phyloP scores from a whole-genome alignment of 2,797 vertebrate genomes.

The Enoplosus armatus region DNA sequence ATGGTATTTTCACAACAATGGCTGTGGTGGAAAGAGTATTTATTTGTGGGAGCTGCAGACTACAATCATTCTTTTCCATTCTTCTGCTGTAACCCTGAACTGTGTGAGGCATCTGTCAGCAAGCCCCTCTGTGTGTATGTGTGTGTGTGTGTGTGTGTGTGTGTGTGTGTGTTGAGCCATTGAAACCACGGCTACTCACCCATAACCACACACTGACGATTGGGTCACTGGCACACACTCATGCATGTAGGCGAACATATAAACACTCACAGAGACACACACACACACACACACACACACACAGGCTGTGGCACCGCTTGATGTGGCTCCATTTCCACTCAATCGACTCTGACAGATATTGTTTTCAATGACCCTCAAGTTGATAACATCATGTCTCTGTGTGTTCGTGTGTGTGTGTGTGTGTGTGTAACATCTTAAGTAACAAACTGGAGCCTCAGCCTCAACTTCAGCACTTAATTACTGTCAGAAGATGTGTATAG shows the following conservation, averaged over 20 bases:
- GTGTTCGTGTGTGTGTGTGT: neutral
- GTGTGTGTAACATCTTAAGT: slow-evolving; percentile 7
- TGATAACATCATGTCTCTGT: slow-evolving; percentile 27
- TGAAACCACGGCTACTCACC: slow-evolving; percentile 76
- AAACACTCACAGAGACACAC: slow-evolving; percentile 50
- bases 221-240: slow-evolving; percentile 73
- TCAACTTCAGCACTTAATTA: slow-evolving; percentile 56
- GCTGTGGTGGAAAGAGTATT: slow-evolving; percentile 54
- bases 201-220: slow-evolving; percentile 68
- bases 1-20: slow-evolving; percentile 67
- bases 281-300: slow-evolving; percentile 29
- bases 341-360: slow-evolving; percentile 62
- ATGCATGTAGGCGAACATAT: slow-evolving; percentile 69
- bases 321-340: slow-evolving; percentile 63
- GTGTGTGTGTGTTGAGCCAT: slow-evolving; percentile 53
- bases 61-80: slow-evolving; percentile 41
- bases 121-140: slow-evolving; percentile 15
- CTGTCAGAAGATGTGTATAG: slow-evolving; percentile 41
- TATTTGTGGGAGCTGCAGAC: slow-evolving; percentile 58
- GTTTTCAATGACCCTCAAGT: slow-evolving; percentile 60
- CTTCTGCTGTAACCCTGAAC: slow-evolving; percentile 48
- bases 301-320: slow-evolving; percentile 45
- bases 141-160: slow-evolving; percentile 50
- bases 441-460: slow-evolving; percentile 4
- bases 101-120: slow-evolving; percentile 61